Evolutionary conservation across 2,113 vertebrate genomes (phyloP), one percentile per base, ranked within the genome.

Genomic region (Ptilorrhoa leucosticta): DNA sequence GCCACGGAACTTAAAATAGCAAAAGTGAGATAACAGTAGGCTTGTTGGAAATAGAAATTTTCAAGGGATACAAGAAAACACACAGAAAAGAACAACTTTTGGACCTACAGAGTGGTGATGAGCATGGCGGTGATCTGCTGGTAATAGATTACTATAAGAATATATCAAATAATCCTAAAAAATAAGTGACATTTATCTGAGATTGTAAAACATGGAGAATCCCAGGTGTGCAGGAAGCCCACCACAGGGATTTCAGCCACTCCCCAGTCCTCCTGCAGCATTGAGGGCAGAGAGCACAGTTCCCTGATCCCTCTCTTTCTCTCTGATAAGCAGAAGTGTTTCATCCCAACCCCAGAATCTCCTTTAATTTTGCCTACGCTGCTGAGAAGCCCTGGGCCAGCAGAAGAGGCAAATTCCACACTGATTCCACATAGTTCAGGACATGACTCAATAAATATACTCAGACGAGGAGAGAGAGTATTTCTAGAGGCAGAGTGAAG

Each of bases 1-100:
- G 96, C 90, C 88, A 97, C 56, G 1, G 82, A 77, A 95, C 95
- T 94, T 96, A 97, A 89, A 94, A 93, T 92, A 96, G 86, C 83
- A 93, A 85, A 83, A 97, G 90, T 87, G 95, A 97, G 94, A 83
- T 87, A 96, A 93, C 69, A 72, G 83, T 54, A 93, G 79, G 33
- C 83, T 96, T 77, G 92, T 84, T 87, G 68, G 86, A 94, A 94
- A 96, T 70, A 95, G 50, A 94, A 39, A 82, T 95, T 80, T 84
- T 87, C 72, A 94, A 91, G 61, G 72, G 65, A 89, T 89, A n/a
- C 5, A 44, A 87, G 50, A 81, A 75, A 81, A 48, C 35, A 18
- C 30, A 54, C 30, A 42, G 63, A 6, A 33, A 33, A 47, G 13
- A 13, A 12, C 61, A 54, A 40, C 35, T 80, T 83, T 51, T 60